A percentile compares a stretch with the other conserved stretches of the same genome.
Evolutionary conservation across 2,888 invertebrate genomes (phyloP).

Genomic region (Cantharis flavilabris): DNA sequence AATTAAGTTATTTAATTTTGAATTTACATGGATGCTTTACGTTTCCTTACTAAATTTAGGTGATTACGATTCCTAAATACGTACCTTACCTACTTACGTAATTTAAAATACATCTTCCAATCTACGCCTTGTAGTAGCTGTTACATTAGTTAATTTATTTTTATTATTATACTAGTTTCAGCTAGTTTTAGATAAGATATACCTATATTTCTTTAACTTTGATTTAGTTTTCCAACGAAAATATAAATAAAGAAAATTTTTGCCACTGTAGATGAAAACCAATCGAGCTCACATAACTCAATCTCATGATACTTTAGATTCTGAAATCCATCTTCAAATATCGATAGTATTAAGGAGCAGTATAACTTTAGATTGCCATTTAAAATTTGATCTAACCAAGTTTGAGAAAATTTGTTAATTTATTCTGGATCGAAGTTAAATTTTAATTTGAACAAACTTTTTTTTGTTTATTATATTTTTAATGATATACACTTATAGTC

Average conservation of each 20-base stretch:
- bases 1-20: too few relatives aligned
- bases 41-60: too few relatives aligned
- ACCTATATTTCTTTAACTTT: neutral
- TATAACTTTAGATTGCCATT: neutral
- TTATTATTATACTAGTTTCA: too few relatives aligned
- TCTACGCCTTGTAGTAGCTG: too few relatives aligned
- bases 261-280: neutral
- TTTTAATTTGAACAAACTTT: too few relatives aligned
- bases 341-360: neutral
- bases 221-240: neutral
- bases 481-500: too few relatives aligned
- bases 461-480: too few relatives aligned
- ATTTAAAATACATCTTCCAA: too few relatives aligned
- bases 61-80: too few relatives aligned
- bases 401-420: neutral
- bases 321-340: neutral
- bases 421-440: neutral
- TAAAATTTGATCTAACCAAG: neutral
- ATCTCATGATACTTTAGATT: neutral
- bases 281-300: neutral
- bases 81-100: too few relatives aligned
- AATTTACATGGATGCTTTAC: too few relatives aligned
- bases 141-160: too few relatives aligned
- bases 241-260: neutral
- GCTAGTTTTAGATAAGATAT: neutral